Evolutionary conservation across 2,888 invertebrate genomes (phyloP), one percentile per base, ranked within the genome.

Genomic region (Watsonalla binaria): DNA sequence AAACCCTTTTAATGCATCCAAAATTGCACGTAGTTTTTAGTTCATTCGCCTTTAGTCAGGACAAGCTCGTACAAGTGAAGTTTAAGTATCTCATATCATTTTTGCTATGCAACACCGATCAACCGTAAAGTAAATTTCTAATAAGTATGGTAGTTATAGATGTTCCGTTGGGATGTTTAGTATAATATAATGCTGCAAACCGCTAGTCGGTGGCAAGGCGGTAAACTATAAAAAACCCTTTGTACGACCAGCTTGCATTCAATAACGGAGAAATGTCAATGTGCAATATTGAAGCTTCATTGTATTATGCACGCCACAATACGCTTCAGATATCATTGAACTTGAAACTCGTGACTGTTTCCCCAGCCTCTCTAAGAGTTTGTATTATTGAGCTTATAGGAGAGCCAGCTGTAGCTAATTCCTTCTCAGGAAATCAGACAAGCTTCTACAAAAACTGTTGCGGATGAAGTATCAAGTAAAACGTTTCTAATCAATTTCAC

Each of bases 331-430:
- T 58, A 54, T 56, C 58, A 57, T 62, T 60, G 61, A 62, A 72
- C 66, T 70, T 70, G 66, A 70, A 62, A 69, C 62, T 65, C 69
- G 70, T 72, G 70, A 65, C 65, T 67, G 62, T 68, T 68, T 65
- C 37, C 49, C 11, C 37, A 57, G 54, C 56, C 65, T 66, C 66
- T 65, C 63, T 55, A 58, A 63, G 66, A 55, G 53, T 59, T 58
- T 54, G 63, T 62, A 61, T 63, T 60, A 53, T 55, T 51, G 35
- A 51, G 54, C 51, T 54, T 58, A 60, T 56, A 60, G 54, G 59
- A 52, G 55, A 46, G 54, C 52, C 61, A 57, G 55, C 58, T 66
- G 63, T 63, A 52, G 51, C 70, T 60, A 66, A 73, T 68, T 60
- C 65, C 55, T 63, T 57, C 60, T 60, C 50, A 56, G 56, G 56